Base-by-base conservation (phyloP, 2,797 vertebrate species). In the Miichthys miiuy region DNA sequence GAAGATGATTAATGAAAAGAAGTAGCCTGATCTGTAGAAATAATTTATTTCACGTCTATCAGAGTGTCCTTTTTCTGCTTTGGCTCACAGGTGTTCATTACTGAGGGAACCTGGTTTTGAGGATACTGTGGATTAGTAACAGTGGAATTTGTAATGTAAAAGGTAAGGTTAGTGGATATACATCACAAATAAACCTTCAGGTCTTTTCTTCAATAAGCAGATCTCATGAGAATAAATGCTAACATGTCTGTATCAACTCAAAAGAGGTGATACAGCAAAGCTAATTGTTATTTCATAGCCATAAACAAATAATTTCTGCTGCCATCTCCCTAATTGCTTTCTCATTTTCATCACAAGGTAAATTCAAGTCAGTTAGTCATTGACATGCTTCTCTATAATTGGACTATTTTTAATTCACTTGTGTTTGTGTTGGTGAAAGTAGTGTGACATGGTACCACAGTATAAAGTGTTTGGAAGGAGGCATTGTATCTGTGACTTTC, bases 1-100 rank as follows among this genome's bases (percentile, higher is more conserved):
- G 85, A 77, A 84, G 73, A 66, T 82, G 84, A 90, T 90, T 83
- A 86, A 88, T 89, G 67, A 85, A 91, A 89, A 3, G 25, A 75
- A 79, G 72, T 68, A 74, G 65, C 21, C 80, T 82, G 83, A 90
- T 85, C 51, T 71, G 61, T 67, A 75, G 75, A 81, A 82, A 87
- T 87, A 67, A 88, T 87, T 87, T 82, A 76, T 81, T 80, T 84
- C 65, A 68, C 62, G 81, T 90, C 85, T 81, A 72, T 84, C 77
- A 78, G 63, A 63, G 63, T 17, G 2, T 76, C 54, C 54, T 62
- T 79, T 83, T 84, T 65, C 34, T 64, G 46, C 57, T 65, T 75
- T 73, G 61, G 41, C 73, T 86, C 68, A 68, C 65, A 82, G 81
- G 80, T 83, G 69, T 60, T 81, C 64, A 60, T 79, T 60, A 69